These are phyloP conservation scores for Andricus quercusramuli DNA, from an alignment of 2,888 invertebrate species.

Conservation along the genomic window DNA sequence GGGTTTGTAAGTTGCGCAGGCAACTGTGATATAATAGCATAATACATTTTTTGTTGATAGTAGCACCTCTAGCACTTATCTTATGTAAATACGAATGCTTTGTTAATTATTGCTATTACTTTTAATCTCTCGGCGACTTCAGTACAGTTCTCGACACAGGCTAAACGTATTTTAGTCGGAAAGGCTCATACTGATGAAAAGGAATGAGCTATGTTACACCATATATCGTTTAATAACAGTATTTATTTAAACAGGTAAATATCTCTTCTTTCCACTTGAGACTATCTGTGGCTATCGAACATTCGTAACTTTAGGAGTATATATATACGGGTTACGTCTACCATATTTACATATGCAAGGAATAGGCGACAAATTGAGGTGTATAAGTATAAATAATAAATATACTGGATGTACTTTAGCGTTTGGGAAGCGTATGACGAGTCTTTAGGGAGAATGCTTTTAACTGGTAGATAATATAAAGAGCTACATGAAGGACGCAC, in stretches of 20 bases:
- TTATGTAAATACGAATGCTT: constrained; percentile 17
- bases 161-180: not conserved
- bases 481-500: constrained; percentile 59
- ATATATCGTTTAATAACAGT: constrained; percentile 54
- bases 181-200: not conserved
- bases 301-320: constrained; percentile 31
- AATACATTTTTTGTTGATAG: constrained; percentile 54
- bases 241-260: constrained; percentile 60
- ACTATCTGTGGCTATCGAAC: constrained; percentile 41
- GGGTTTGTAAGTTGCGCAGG: constrained; percentile 64
- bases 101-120: constrained; percentile 22
- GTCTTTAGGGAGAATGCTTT: not conserved
- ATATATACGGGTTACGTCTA: constrained; percentile 14
- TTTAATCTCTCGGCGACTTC: not conserved
- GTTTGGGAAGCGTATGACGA: not conserved
- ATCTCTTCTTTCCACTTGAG: constrained; percentile 40
- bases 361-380: too few species aligned
- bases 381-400: too few species aligned
- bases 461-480: not conserved
- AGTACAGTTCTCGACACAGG: not conserved
- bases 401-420: not conserved
- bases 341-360: constrained; percentile 1
- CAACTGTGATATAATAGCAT: constrained; percentile 75
- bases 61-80: constrained; percentile 7
- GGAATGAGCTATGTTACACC: not conserved